These are phyloP conservation scores for Saccostrea glomerata DNA, from an alignment of 1,140 invertebrate genomes.

Conservation along the genomic window DNA sequence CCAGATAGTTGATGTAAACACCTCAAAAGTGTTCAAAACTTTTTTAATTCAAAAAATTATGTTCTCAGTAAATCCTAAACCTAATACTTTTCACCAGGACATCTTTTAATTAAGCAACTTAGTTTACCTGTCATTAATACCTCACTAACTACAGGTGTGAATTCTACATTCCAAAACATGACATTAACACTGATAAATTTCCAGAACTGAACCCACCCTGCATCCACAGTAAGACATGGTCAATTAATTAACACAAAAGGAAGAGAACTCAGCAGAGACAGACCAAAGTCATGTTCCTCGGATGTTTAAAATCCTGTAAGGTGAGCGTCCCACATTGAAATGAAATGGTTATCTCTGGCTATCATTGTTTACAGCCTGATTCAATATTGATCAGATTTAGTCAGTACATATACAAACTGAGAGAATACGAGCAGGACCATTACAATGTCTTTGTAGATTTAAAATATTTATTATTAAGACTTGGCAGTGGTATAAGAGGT, in stretches of 20 bases:
- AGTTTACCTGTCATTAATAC: neutral
- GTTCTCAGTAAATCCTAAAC: no score
- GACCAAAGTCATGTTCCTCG: neutral
- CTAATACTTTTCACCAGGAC: no score
- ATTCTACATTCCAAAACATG: neutral
- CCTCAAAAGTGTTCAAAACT: no score
- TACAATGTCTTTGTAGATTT: conserved; percentile 10
- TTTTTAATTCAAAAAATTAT: no score
- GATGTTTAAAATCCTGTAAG: neutral
- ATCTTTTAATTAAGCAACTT: no score
- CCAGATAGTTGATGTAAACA: no score
- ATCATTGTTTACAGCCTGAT: conserved; percentile 18
- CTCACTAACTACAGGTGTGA: neutral
- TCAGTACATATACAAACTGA: neutral
- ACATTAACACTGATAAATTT: neutral
- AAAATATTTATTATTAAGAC: conserved; percentile 29
- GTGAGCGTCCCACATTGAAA: neutral
- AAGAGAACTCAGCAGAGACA: neutral
- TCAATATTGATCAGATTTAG: conserved; percentile 23
- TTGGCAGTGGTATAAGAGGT: conserved; percentile 19
- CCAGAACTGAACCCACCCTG: neutral
- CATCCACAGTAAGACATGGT: neutral
- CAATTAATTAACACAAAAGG: neutral
- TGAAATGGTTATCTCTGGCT: conserved; percentile 13
- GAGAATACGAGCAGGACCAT: neutral